These are phyloP conservation scores for Channa argus DNA, from an alignment of 2,113 vertebrate species.

Conservation along the genomic window DNA sequence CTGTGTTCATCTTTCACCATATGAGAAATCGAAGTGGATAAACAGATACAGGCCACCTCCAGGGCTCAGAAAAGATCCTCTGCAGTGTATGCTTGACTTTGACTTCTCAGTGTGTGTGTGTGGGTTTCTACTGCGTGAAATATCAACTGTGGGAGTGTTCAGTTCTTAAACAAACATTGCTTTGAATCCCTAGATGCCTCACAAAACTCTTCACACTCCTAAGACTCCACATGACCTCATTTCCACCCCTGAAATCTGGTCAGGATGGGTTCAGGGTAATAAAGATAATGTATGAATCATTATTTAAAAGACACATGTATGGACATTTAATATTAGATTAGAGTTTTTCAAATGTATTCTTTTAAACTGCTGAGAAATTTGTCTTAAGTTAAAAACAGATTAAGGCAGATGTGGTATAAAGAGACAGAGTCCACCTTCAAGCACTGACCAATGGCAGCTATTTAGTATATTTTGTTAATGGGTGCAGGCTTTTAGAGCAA, in stretches of 20 bases:
- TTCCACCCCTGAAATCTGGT: background rate
- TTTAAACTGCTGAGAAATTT: background rate
- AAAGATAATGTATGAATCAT: conserved; percentile 4
- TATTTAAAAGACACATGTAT: conserved; percentile 5
- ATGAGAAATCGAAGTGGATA: conserved; percentile 49
- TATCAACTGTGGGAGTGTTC: conserved; percentile 58
- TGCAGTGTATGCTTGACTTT: conserved; percentile 23
- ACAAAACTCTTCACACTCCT: conserved; percentile 7
- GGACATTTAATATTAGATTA: background rate
- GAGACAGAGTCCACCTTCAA: conserved; percentile 27
- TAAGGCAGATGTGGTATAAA: background rate
- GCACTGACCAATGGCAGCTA: conserved; percentile 8
- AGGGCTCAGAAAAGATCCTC: conserved; percentile 57
- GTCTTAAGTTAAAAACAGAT: conserved; percentile 2
- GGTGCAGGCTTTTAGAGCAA: conserved; percentile 45
- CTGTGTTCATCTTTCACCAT: conserved; percentile 31
- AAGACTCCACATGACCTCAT: background rate
- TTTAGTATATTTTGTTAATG: conserved; percentile 54
- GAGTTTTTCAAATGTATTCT: background rate
- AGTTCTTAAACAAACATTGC: conserved; percentile 41
- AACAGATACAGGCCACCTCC: conserved; percentile 51
- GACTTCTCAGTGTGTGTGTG: conserved; percentile 49
- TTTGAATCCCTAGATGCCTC: conserved; percentile 26
- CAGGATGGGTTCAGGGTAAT: conserved; percentile 16
- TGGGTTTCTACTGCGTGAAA: conserved; percentile 52